Percentiles rank a stretch among this genome's conserved stretches.
phyloP scores from a whole-genome alignment of 2,113 vertebrate species.

The Colaptes auratus region DNA sequence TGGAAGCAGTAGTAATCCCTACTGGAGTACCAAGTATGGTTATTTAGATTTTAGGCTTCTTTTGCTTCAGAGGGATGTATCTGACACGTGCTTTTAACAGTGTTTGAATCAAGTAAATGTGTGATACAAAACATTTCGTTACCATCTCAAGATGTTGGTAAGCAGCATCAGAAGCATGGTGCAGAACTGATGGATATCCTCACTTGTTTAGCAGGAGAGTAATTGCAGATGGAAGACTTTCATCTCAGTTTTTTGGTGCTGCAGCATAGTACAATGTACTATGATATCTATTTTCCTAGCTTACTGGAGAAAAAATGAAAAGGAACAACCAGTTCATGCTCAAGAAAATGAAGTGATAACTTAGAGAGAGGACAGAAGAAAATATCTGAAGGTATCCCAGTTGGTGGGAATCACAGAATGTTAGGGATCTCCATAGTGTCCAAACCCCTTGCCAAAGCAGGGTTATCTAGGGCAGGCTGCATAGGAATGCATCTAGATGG shows the following conservation, averaged over 20 bases:
- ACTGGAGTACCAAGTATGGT: background rate
- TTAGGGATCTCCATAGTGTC: too few species aligned
- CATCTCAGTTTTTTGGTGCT: background rate
- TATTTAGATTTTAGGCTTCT: background rate
- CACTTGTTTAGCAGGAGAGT: background rate
- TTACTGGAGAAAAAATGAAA: too few species aligned
- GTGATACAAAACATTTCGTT: background rate
- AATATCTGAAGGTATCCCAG: too few species aligned
- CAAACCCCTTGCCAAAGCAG: too few species aligned
- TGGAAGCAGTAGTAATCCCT: background rate
- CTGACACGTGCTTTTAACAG: background rate
- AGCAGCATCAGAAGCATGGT: background rate
- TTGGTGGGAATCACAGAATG: too few species aligned
- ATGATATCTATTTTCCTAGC: background rate
- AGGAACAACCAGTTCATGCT: too few species aligned
- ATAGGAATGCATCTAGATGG: too few species aligned
- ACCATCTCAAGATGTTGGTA: background rate
- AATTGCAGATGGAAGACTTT: background rate
- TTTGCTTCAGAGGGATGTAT: background rate
- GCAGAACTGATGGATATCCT: conserved; percentile 6
- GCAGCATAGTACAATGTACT: background rate
- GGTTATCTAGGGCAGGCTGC: too few species aligned
- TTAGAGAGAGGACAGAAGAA: too few species aligned
- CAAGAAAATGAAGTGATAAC: too few species aligned
- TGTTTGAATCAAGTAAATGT: background rate